Evolutionary conservation across 2,888 invertebrate species (phyloP).

Genomic region (Andrena dorsata): DNA sequence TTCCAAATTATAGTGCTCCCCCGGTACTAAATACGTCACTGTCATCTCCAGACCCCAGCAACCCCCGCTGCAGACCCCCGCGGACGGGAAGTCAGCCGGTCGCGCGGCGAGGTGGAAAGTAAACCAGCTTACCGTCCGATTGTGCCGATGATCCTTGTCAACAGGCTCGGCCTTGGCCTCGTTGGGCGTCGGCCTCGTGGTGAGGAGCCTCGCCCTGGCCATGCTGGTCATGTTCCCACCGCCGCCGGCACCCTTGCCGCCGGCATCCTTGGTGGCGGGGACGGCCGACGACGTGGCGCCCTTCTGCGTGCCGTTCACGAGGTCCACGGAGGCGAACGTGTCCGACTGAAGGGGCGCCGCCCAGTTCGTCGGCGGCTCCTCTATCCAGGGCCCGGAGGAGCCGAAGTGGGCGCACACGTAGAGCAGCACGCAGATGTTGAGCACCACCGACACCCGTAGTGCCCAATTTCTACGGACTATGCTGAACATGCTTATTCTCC

Average conservation of each 20-base stretch:
- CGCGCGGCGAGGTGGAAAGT: background rate
- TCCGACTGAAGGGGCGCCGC: slow-evolving; percentile 83
- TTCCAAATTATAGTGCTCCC: background rate
- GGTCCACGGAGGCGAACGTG: slow-evolving; percentile 83
- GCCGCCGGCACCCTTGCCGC: slow-evolving; percentile 2
- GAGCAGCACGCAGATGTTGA: slow-evolving; percentile 90
- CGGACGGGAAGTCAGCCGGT: background rate
- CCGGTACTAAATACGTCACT: background rate
- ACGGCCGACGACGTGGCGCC: slow-evolving; percentile 48
- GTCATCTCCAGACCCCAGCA: background rate
- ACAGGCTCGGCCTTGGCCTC: slow-evolving; percentile 56
- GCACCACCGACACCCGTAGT: slow-evolving; percentile 90
- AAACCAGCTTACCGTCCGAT: slow-evolving; percentile 63
- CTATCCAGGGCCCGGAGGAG: slow-evolving; percentile 83
- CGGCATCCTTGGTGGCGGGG: slow-evolving; percentile 52
- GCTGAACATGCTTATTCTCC: slow-evolving; percentile 77
- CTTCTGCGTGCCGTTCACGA: slow-evolving; percentile 63
- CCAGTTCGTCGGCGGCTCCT: slow-evolving; percentile 82
- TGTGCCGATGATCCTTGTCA: slow-evolving; percentile 50
- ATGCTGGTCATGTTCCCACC: slow-evolving; percentile 24
- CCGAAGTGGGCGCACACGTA: slow-evolving; percentile 90
- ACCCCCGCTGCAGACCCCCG: background rate
- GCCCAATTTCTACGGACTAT: slow-evolving; percentile 89
- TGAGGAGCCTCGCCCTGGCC: slow-evolving; percentile 48
- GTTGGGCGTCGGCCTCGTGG: slow-evolving; percentile 57